phyloP scores from a whole-genome alignment of 2,797 vertebrate species.

The Coracias cyanogaster region DNA sequence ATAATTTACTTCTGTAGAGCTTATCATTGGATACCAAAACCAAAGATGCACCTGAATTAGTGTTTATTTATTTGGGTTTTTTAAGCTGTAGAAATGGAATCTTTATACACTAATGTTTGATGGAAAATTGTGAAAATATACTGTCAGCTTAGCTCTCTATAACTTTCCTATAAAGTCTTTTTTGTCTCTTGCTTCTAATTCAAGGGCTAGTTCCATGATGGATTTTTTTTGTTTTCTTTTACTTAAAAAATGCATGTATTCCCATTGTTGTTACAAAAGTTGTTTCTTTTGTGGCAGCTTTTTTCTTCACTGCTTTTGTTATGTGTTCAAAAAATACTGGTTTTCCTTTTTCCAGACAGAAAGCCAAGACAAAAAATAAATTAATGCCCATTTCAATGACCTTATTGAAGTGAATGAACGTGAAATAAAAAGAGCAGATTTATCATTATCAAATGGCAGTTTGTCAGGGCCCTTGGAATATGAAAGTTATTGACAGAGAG shows the following conservation, averaged over 20 bases:
- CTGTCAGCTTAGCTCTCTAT: not conserved
- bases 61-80: not conserved
- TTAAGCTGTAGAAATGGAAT: not conserved
- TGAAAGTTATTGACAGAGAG: not conserved
- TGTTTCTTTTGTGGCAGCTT: not conserved
- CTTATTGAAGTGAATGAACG: not conserved
- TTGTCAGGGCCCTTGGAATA: not conserved
- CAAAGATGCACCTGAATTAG: not conserved
- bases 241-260: not conserved
- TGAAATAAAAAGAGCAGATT: not conserved
- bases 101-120: not conserved
- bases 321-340: not conserved
- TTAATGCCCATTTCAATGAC: not conserved
- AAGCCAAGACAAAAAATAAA: not conserved
- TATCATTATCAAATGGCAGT: not conserved
- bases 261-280: not conserved
- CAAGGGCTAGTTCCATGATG: not conserved
- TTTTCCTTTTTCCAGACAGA: not conserved
- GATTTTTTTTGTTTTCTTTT: not conserved
- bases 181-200: not conserved
- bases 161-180: not conserved
- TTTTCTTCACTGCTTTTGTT: not conserved
- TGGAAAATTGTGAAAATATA: not conserved
- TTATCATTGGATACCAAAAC: not conserved
- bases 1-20: not conserved